Percentiles rank a stretch among this genome's conserved stretches.
These are phyloP conservation scores for Spatula versicolor DNA, from an alignment of 2,797 vertebrate species.

Conservation along the genomic window DNA sequence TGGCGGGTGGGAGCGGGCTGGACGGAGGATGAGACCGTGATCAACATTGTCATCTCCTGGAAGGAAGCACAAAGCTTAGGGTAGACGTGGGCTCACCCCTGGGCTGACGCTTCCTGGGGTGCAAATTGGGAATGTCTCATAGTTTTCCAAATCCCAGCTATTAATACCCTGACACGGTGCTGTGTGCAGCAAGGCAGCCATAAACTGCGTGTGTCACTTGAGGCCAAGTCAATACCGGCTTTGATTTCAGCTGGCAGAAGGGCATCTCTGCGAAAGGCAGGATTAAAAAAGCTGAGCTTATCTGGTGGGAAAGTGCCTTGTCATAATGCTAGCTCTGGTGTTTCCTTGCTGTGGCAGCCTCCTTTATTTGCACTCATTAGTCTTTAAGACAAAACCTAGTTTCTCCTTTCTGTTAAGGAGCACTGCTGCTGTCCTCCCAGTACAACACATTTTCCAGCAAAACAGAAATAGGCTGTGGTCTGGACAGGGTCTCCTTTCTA, in stretches of 20 bases:
- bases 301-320: background rate
- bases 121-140: background rate
- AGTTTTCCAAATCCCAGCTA: background rate
- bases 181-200: background rate
- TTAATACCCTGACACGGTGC: background rate
- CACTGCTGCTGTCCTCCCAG: background rate
- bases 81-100: background rate
- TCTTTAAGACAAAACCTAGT: background rate
- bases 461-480: background rate
- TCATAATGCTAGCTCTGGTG: background rate
- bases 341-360: background rate
- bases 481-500: background rate
- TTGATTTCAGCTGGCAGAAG: background rate
- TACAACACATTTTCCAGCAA: background rate
- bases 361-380: background rate
- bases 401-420: background rate
- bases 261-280: background rate
- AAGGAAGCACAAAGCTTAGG: slow-evolving; percentile 6
- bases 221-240: background rate
- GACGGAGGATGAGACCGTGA: slow-evolving; percentile 76
- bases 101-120: background rate
- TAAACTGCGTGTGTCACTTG: background rate
- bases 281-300: background rate
- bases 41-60: slow-evolving; percentile 84
- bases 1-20: slow-evolving; percentile 62